These are phyloP conservation scores for Homarus americanus DNA, from an alignment of 1,140 invertebrate species.

Conservation along the genomic window DNA sequence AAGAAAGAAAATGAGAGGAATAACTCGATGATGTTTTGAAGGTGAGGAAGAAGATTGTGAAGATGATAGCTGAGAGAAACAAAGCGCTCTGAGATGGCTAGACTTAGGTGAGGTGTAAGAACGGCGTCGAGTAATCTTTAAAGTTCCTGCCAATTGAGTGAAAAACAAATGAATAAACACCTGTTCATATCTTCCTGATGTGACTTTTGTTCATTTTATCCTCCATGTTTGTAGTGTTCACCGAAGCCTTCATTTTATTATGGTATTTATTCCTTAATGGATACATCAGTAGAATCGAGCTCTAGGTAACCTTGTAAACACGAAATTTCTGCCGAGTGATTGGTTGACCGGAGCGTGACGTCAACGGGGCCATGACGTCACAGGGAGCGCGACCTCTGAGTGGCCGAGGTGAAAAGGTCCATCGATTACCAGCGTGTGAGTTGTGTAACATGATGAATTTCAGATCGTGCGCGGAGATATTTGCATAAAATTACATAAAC, in stretches of 20 bases:
- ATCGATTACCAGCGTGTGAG: conserved; percentile 55
- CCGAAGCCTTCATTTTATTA: neutral
- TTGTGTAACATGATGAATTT: conserved; percentile 33
- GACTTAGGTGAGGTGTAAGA: too few relatives aligned
- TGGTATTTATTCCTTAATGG: neutral
- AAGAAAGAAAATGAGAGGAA: too few relatives aligned
- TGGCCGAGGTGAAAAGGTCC: conserved; percentile 70
- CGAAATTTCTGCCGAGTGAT: neutral
- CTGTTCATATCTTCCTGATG: too few relatives aligned
- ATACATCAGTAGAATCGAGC: neutral
- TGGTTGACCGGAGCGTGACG: conserved; percentile 50
- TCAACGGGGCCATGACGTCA: conserved; percentile 60
- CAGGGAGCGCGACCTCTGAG: conserved; percentile 64
- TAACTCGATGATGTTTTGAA: too few relatives aligned
- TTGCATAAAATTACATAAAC: neutral
- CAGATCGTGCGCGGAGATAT: neutral
- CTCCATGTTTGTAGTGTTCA: neutral
- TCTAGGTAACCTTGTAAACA: conserved; percentile 53
- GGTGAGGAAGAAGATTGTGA: too few relatives aligned
- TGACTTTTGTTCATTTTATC: too few relatives aligned
- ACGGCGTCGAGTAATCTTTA: too few relatives aligned
- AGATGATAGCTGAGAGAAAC: too few relatives aligned
- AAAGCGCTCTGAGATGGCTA: too few relatives aligned
- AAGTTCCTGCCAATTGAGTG: too few relatives aligned
- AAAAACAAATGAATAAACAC: too few relatives aligned